phyloP scores from a whole-genome alignment of 2,797 vertebrate species.

The Coranthus polyacanthus region DNA sequence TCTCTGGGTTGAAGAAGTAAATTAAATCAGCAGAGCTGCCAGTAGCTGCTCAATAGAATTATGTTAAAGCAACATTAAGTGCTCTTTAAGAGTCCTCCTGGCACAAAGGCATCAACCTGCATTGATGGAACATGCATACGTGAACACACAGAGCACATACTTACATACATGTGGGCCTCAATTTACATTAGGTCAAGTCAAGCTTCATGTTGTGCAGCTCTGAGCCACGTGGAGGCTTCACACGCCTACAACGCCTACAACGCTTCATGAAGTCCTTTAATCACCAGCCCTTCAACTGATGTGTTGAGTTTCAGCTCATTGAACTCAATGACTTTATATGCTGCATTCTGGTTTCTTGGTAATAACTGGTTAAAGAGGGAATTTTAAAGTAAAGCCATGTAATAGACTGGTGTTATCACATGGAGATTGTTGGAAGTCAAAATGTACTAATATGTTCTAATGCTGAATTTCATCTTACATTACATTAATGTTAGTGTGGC shows the following conservation, averaged over 20 bases:
- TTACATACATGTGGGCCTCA: background rate
- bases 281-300: too few species aligned
- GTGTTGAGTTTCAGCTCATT: too few species aligned
- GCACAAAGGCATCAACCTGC: slow-evolving; percentile 62
- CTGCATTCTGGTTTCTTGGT: too few species aligned
- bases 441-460: too few species aligned
- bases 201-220: background rate
- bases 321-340: too few species aligned
- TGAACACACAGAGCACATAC: background rate
- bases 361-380: too few species aligned
- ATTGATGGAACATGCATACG: slow-evolving; percentile 16
- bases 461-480: too few species aligned
- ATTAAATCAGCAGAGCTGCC: slow-evolving; percentile 78
- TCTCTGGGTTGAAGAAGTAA: slow-evolving; percentile 63
- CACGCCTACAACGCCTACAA: slow-evolving; percentile 2
- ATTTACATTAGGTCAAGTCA: slow-evolving; percentile 10
- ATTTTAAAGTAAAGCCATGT: too few species aligned
- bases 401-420: too few species aligned
- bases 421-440: too few species aligned
- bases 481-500: too few species aligned
- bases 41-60: slow-evolving; percentile 71
- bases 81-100: slow-evolving; percentile 73
- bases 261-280: background rate
- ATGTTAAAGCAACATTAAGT: slow-evolving; percentile 66
- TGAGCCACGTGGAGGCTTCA: background rate